These are phyloP conservation scores for Molorchus minor DNA, from an alignment of 2,888 invertebrate genomes.

Conservation along the genomic window DNA sequence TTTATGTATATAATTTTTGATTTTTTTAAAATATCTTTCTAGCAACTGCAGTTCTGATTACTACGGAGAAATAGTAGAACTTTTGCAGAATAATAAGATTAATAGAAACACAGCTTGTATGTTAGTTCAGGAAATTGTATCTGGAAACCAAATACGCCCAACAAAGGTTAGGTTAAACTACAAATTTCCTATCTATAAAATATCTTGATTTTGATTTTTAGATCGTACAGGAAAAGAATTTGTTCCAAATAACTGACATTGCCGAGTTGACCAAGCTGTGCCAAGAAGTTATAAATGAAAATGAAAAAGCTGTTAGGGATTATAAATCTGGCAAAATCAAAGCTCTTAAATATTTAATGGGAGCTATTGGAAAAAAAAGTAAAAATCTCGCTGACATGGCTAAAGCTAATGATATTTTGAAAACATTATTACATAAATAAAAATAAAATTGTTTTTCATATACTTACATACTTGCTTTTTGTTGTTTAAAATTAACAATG, in stretches of 20 bases:
- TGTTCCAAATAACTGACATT: slow-evolving; percentile 72
- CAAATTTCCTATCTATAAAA: not conserved
- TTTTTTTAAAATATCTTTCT: slow-evolving; percentile 4
- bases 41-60: slow-evolving; percentile 56
- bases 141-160: slow-evolving; percentile 60
- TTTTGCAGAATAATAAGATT: slow-evolving; percentile 69
- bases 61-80: slow-evolving; percentile 71
- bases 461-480: not conserved
- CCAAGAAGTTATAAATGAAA: slow-evolving; percentile 68
- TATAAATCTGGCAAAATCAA: slow-evolving; percentile 77
- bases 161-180: slow-evolving; percentile 54
- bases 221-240: slow-evolving; percentile 72
- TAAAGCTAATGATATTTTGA: slow-evolving; percentile 68
- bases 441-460: slow-evolving; percentile 7
- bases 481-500: not conserved
- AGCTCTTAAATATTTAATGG: slow-evolving; percentile 72
- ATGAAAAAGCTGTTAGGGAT: slow-evolving; percentile 72
- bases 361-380: slow-evolving; percentile 68
- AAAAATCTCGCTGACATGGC: slow-evolving; percentile 75
- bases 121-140: slow-evolving; percentile 64
- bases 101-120: slow-evolving; percentile 69
- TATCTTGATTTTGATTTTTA: slow-evolving; percentile 48
- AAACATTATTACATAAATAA: slow-evolving; percentile 64
- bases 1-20: slow-evolving; percentile 5
- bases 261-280: slow-evolving; percentile 70